Evolutionary conservation across 2,888 invertebrate species (phyloP), one percentile per base, ranked within the genome.

Genomic region (Tetragonula carbonaria): DNA sequence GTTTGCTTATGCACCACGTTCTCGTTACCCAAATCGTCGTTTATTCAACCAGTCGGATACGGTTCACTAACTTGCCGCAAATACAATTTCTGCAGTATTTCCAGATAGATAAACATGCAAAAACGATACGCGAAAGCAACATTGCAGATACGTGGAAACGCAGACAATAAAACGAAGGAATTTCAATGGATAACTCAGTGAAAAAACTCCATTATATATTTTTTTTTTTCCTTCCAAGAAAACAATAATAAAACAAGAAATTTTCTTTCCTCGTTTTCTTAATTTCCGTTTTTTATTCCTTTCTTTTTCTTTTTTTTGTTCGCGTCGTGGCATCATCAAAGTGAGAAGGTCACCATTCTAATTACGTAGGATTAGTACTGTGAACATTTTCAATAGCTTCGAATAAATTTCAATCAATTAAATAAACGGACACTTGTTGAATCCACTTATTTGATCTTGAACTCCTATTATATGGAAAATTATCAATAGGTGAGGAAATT

Each of bases 331-430:
- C 8, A 45, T 63, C 50, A 21, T 14, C 57, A 33, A 65, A 51
- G 50, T 66, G 66, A 66, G 77, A 82, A 82, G 84, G 82, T 84
- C 78, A 80, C 16, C 59, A 55, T 68, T 21, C 18, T n/a, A 38
- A 45, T 59, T 23, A 59, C 23, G n/a, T n/a, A 5, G 57, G n/a
- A 59, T 23, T 8, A 45, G 2, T 11, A 45, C 45, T 45, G 45
- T 45, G 45, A 45, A 45, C 8, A 38, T 38, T 38, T 38, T 38
- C 8, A 38, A 38, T 38, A 38, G 8, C 38, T 8, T 38, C 38
- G 38, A 38, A 38, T 38, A 8, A 45, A 45, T 45, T 45, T 45
- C 8, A 45, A 45, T 45, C 45, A 38, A 38, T 38, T 6, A 38
- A 38, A 6, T 38, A 5, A 38, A 38, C 2, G 33, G 5, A 3